Evolutionary conservation across 2,888 invertebrate genomes (phyloP), one percentile per base, ranked within the genome.

Genomic region (Eledona agricola): DNA sequence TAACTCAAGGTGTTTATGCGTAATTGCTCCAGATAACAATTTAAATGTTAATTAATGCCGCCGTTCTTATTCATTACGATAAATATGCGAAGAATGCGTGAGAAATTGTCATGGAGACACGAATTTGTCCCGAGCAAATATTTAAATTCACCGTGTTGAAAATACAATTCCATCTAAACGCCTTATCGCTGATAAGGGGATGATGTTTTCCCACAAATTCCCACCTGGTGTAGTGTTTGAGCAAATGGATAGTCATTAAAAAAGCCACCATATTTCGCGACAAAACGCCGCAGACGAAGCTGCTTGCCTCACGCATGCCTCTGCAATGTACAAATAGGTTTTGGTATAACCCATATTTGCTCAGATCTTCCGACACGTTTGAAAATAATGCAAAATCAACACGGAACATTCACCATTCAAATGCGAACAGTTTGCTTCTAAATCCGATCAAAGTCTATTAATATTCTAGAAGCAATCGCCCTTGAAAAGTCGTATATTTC

Each of bases 261-360:
- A 31, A 37, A 37, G 37, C 23, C 23, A 37, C 37, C 37, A 37
- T 23, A 37, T 37, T 22, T 37, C 13, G 37, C 15, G 20, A 15
- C 15, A 25, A 29, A 38, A 23, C 37, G 7, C 16, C 28, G 40
- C 40, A 40, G 28, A 40, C 28, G 28, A 26, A 38, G n/a, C 13
- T 15, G 16, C 38, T 20, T 38, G 9, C 15, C 38, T 38, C 38
- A 40, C 40, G 40, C 28, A 40, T 31, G 20, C 6, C 23, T 43
- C 31, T 22, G 43, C 37, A 57, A 54, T 43, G 19, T 45, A 22
- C 40, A 37, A 38, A 50, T 53, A 19, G 13, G 40, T 50, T n/a
- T n/a, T 57, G 57, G 57, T 47, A 51, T 56, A 57, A 51, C 57
- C 55, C 47, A 57, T 60, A 58, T 60, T 60, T 57, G 49, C 54